Conservation (phyloP, 2,113 vertebrate genomes). For the Zingel zingel region DNA sequence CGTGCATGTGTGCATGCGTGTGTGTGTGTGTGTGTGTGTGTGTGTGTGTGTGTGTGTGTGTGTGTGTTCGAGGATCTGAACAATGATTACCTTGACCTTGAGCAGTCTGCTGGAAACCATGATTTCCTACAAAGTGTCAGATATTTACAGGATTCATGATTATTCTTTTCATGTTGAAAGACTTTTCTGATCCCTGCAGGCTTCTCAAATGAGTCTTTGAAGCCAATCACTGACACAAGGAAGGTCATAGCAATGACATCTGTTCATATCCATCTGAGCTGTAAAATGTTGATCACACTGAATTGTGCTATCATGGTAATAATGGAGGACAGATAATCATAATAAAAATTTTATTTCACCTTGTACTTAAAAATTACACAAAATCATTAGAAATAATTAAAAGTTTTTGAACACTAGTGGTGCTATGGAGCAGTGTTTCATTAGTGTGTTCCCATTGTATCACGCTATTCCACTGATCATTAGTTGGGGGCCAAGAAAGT, state of each 20-base stretch:
- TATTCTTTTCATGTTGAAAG: constrained; percentile 23
- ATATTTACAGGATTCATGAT: constrained; percentile 14
- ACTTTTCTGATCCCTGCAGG: neutral
- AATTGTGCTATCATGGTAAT: neutral
- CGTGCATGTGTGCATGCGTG: constrained; percentile 1
- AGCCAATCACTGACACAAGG: constrained; percentile 4
- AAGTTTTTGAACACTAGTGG: neutral
- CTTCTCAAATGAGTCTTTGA: constrained; percentile 25
- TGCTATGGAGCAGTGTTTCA: too few species aligned
- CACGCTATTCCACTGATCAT: neutral
- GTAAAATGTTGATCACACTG: neutral
- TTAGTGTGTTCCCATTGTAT: too few species aligned
- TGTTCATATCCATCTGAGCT: neutral
- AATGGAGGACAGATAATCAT: neutral
- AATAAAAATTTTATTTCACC: neutral
- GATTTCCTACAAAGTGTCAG: constrained; percentile 5
- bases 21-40: constrained; percentile 1
- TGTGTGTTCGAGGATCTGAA: constrained; percentile 15
- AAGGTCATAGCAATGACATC: constrained; percentile 46
- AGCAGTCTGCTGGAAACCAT: constrained; percentile 9
- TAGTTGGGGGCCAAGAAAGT: neutral
- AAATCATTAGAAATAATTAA: neutral
- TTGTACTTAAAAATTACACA: neutral
- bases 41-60: constrained; percentile 21
- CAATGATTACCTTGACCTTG: constrained; percentile 73